phyloP scores from a whole-genome alignment of 2,888 invertebrate species.

The Leptinotarsa peninsularis region DNA sequence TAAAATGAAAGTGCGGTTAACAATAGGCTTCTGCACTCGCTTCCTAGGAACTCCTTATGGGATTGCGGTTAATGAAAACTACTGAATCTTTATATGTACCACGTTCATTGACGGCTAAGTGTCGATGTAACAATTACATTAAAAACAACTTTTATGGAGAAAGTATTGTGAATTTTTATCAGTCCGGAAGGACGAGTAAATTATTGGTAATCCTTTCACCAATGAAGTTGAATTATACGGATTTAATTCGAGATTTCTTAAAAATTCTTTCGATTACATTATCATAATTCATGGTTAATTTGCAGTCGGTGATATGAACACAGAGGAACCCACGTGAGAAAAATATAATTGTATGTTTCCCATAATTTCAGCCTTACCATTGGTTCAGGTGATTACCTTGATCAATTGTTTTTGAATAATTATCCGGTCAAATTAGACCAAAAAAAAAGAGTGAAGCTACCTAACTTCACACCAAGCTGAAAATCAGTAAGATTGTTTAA shows the following conservation, averaged over 20 bases:
- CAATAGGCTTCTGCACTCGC: background rate
- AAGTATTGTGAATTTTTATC: constrained; percentile 35
- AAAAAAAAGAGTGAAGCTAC: too few species aligned
- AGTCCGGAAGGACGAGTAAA: constrained; percentile 22
- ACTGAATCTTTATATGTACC: constrained; percentile 10
- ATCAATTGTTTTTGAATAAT: too few species aligned
- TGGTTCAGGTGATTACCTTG: too few species aligned
- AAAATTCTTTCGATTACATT: constrained; percentile 21
- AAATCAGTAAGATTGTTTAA: too few species aligned
- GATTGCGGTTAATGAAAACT: constrained; percentile 1
- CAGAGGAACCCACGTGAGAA: background rate
- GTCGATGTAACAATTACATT: constrained; percentile 21
- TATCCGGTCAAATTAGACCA: too few species aligned
- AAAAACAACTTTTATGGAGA: constrained; percentile 34
- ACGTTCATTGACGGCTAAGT: constrained; percentile 12
- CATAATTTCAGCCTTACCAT: too few species aligned
- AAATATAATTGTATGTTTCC: too few species aligned
- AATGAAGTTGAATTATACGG: constrained; percentile 16
- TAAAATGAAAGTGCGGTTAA: constrained; percentile 10
- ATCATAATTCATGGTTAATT: constrained; percentile 16
- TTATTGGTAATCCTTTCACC: constrained; percentile 31
- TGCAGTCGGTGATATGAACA: background rate
- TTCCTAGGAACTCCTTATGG: constrained; percentile 12
- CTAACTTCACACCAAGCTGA: too few species aligned
- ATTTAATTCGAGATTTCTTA: constrained; percentile 19